Base-by-base conservation (phyloP, 2,888 invertebrate species). In the Hecatera dysodea region DNA sequence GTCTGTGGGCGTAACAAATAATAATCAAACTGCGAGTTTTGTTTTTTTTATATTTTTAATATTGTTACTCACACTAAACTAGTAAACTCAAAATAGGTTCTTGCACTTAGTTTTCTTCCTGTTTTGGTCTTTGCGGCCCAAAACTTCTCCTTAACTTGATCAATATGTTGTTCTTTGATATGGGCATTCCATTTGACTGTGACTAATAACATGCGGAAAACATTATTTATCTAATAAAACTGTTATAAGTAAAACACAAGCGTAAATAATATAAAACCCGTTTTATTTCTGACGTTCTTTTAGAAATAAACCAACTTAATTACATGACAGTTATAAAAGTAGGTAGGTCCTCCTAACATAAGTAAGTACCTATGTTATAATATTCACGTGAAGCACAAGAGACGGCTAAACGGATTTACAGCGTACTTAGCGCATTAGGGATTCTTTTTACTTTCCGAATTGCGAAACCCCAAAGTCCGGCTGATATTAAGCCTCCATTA, bases 371-470 rank as follows among this genome's bases (percentile, higher is more conserved):
- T 22, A 56, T 66, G 46, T 61, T 63, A 74, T 65, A 78, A 71
- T 75, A 65, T 79, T 77, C 70, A 72, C 68, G 59, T 72, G 71
- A 67, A 50, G 67, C 59, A 67, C 65, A 62, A 55, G 66, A 78
- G 42, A 68, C 72, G 57, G 60, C 81, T 81, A 79, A 79, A 68
- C 64, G 81, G 79, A 81, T 81, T 81, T 67, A 53, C 70, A 53
- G 44, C 57, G 72, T 78, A 76, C 81, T 82, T 73, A 82, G 68
- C 78, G 69, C 67, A 82, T 82, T 82, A 82, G 44, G 81, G 67
- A 83, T 83, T 81, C 83, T 72, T 80, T 83, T 83, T 83, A 79
- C 72, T 74, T 76, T 75, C 46, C 52, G 77, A 75, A 81, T 73
- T 73, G 67, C 75, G 73, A 79, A 81, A 76, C 69, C 78, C 62